Conservation (phyloP, 2,113 vertebrate genomes). For the Cynoglossus semilaevis region DNA sequence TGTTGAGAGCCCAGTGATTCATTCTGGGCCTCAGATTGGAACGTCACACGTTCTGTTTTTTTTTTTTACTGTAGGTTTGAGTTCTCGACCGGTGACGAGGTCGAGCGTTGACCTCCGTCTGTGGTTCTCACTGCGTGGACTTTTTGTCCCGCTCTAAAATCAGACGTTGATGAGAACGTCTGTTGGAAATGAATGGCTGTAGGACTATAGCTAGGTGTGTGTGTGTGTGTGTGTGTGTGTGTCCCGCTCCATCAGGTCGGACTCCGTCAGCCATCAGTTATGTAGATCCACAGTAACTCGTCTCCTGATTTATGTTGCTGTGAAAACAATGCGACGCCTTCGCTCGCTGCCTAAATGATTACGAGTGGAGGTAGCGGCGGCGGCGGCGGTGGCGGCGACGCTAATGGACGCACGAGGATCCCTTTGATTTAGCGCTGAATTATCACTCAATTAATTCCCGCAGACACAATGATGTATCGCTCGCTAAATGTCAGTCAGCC, state of each 20-base stretch:
- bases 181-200: no score
- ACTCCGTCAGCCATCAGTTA: slow-evolving; percentile 61
- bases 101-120: no score
- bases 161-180: no score
- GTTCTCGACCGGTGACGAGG: no score
- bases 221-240: slow-evolving; percentile 13
- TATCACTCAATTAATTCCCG: slow-evolving; percentile 50
- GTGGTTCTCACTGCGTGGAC: no score
- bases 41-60: no score
- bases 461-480: slow-evolving; percentile 38
- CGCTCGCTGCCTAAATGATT: slow-evolving; percentile 47
- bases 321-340: slow-evolving; percentile 49
- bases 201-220: no score
- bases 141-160: no score
- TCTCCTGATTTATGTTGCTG: slow-evolving; percentile 59
- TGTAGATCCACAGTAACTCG: slow-evolving; percentile 56
- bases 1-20: neutral
- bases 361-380: slow-evolving; percentile 31
- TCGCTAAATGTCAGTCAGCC: slow-evolving; percentile 37
- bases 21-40: no score
- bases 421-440: slow-evolving; percentile 27
- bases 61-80: no score
- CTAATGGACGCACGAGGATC: slow-evolving; percentile 18
- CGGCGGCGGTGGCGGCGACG: slow-evolving; percentile 31
- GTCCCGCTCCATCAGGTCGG: slow-evolving; percentile 59